Evolutionary conservation across 2,797 vertebrate species (phyloP).

Genomic region (Garrulus glandarius): DNA sequence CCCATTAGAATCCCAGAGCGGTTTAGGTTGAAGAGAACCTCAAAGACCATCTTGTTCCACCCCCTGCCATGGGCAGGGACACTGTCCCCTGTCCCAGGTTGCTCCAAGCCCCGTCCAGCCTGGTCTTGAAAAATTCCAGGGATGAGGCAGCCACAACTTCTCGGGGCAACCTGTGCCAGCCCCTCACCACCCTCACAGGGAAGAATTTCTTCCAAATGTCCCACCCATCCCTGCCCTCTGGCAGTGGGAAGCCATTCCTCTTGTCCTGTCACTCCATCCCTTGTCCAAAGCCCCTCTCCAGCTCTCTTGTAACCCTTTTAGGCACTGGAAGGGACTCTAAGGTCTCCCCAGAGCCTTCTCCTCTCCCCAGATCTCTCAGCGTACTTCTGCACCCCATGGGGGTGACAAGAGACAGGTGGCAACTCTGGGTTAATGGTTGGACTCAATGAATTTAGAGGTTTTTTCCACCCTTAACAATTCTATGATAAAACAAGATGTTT

Average conservation of each 20-base stretch:
- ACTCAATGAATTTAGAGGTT: not conserved
- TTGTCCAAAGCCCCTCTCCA: not conserved
- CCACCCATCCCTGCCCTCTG: accelerated
- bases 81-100: accelerated
- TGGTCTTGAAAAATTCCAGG: not conserved
- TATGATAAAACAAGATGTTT: not conserved
- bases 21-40: not conserved
- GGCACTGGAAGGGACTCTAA: not conserved
- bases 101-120: not conserved
- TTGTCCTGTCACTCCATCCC: not conserved
- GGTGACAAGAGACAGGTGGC: not conserved
- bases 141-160: not conserved
- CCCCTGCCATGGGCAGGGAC: not conserved
- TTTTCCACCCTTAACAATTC: not conserved
- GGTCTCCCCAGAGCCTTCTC: not conserved
- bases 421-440: not conserved
- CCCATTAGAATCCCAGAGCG: not conserved
- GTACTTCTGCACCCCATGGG: accelerated
- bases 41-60: accelerated
- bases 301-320: not conserved
- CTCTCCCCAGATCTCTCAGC: not conserved
- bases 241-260: not conserved
- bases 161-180: not conserved
- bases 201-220: not conserved
- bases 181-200: not conserved